Conservation (phyloP, 1,140 invertebrate genomes). For the Gonatopus flavifemur region DNA sequence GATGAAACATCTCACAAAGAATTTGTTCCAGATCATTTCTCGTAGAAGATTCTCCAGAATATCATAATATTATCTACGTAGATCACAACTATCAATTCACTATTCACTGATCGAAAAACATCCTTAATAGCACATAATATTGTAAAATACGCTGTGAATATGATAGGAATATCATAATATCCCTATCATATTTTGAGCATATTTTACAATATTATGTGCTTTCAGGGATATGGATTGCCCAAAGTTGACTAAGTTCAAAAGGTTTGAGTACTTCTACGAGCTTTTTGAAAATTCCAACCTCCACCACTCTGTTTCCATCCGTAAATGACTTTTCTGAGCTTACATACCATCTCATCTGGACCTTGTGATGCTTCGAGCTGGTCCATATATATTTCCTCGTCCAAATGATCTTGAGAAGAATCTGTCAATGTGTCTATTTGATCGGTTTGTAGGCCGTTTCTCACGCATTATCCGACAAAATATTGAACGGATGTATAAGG, state of each 20-base stretch:
- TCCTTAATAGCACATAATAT: too few relatives aligned
- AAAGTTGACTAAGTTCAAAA: conserved; percentile 16
- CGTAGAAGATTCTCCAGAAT: too few relatives aligned
- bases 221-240: conserved; percentile 13
- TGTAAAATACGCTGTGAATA: too few relatives aligned
- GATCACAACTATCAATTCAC: conserved; percentile 15
- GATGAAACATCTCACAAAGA: conserved; percentile 1
- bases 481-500: conserved; percentile 12
- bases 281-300: conserved; percentile 32
- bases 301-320: conserved; percentile 34
- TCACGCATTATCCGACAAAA: conserved; percentile 28
- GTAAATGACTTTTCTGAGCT: conserved; percentile 34
- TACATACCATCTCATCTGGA: conserved; percentile 34
- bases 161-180: too few relatives aligned
- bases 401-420: conserved; percentile 34
- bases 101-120: conserved; percentile 15
- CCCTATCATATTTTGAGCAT: too few relatives aligned
- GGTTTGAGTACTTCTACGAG: conserved; percentile 21
- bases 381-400: conserved; percentile 48
- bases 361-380: too few relatives aligned
- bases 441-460: conserved; percentile 14
- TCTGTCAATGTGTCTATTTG: conserved; percentile 25
- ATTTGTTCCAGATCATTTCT: not conserved
- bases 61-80: conserved; percentile 31
- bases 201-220: too few relatives aligned